These are phyloP conservation scores for Natator depressus DNA, from an alignment of 2,113 vertebrate species.

Conservation along the genomic window DNA sequence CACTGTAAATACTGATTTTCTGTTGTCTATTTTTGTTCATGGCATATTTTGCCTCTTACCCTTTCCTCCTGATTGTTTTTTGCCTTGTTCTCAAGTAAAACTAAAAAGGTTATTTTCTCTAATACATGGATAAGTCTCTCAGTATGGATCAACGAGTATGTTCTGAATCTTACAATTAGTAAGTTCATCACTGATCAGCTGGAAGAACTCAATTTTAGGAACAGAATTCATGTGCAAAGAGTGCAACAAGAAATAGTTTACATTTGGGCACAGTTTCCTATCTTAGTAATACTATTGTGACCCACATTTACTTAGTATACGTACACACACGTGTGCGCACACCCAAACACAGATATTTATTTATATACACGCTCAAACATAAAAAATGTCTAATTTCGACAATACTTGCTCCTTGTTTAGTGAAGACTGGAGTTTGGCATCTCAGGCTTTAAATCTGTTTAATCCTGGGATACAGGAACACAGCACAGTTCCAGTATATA, in stretches of 20 bases:
- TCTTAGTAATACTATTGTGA: slow-evolving; percentile 74
- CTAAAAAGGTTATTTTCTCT: slow-evolving; percentile 35
- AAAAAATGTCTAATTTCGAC: slow-evolving; percentile 74
- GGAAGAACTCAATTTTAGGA: slow-evolving; percentile 83
- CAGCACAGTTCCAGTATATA: slow-evolving; percentile 77
- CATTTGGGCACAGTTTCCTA: slow-evolving; percentile 79
- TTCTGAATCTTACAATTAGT: neutral
- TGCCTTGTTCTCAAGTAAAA: neutral
- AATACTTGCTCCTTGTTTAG: slow-evolving; percentile 75
- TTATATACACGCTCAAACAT: slow-evolving; percentile 76
- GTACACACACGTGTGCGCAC: slow-evolving; percentile 31
- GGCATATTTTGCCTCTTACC: neutral
- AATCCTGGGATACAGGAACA: slow-evolving; percentile 71
- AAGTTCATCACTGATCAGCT: slow-evolving; percentile 57
- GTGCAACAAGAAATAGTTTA: slow-evolving; percentile 77
- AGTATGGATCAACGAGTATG: neutral
- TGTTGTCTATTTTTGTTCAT: neutral
- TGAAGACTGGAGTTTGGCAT: slow-evolving; percentile 72
- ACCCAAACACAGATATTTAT: slow-evolving; percentile 55
- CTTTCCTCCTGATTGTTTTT: neutral
- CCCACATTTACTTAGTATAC: slow-evolving; percentile 68
- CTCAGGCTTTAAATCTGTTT: slow-evolving; percentile 72
- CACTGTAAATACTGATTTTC: neutral
- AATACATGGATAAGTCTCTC: neutral
- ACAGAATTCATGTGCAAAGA: slow-evolving; percentile 82